Base-by-base conservation (phyloP, 2,888 invertebrate species). In the Noctua comes region DNA sequence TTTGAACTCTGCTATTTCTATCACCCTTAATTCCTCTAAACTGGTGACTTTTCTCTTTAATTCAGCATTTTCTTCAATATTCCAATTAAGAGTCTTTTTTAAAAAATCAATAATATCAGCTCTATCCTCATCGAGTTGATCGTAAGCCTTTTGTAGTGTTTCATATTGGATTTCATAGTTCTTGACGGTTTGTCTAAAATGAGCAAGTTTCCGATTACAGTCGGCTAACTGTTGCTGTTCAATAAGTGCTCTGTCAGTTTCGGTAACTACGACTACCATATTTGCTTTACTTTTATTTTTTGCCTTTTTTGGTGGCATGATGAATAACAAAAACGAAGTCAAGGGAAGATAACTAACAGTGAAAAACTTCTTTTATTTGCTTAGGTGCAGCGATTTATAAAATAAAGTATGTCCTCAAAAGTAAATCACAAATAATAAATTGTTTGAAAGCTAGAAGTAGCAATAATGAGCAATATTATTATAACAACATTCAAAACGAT, bases 221-320 rank as follows among this genome's bases (percentile, higher is more conserved):
- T 99, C 99, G 43, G 98, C 97, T 83, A 99, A 98, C 93, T 98
- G 98, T 73, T 99, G n/a, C n/a, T n/a, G 96, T 91, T 99, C 98
- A 90, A 98, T 98, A 91, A 98, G 98, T 46, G 98, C 98, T 90
- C 97, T 98, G 89, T 98, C 98, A 3, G 98, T 98, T 95, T 98
- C 98, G 64, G 97, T 97, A 40, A 98, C 92, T 43, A 72, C 57
- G 85, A 91, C 90, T 86, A 91, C n/a, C 2, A n/a, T 0, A 46
- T 36, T 64, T 64, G 1, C 64, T 64, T 4, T 64, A 64, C 4
- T 64, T 64, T 1, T 31, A 31, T 11, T 64, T 75, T 94, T 43
- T 91, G 79, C 90, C 88, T 94, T 95, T 54, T 40, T 40, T 7
- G 7, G 40, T 7, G 40, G 40, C 40, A 40, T 40, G 7, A 40